Base-by-base conservation (phyloP, 1,140 invertebrate genomes). In the Doryteuthis pealeii region DNA sequence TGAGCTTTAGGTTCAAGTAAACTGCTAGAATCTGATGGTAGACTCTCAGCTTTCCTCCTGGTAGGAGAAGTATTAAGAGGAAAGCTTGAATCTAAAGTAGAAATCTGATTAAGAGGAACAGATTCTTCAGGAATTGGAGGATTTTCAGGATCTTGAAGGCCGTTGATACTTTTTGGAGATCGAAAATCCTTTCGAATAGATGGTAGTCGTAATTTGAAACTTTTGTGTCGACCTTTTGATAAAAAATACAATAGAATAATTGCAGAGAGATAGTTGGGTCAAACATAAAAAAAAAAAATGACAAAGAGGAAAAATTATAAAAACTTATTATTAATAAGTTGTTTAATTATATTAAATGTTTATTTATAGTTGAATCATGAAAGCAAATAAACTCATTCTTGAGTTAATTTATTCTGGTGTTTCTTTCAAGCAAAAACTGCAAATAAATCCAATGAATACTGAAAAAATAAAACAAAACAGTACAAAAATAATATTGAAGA, bases 171-270 rank as follows among this genome's bases (percentile, higher is more conserved):
- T 74, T 79, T 82, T 32, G 75, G 72, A 32, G 74, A 68, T 22
- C 79, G 76, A 31, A 85, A 78, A 74, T 86, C 84, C 28, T 82
- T 78, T 33, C 85, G 76, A 62, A 87, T 85, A 49, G 85, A 85
- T 22, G 85, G 86, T 28, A 87, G 80, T 2, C 85, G 83, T 12
- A 87, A 79, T 40, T 83, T 83, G 75, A 87, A 86, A 77, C 85
- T 87, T 74, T 81, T 79, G 73, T 86, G 85, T 30, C 85, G 83
- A 81, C 82, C 86, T 87, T 78, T 28, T 75, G 74, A 69, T 70
- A 71, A 74, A 74, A 70, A 73, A 62, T 4, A 62, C 58, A 26
- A 62, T 30, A 62, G 58, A 6, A 62, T 26, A 4, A n/a, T 26
- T 5, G 58, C 22, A 5, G 28, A 62, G 15, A 62, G 22, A 4